phyloP scores from a whole-genome alignment of 2,113 vertebrate genomes.

The Chaetodon trifascialis region DNA sequence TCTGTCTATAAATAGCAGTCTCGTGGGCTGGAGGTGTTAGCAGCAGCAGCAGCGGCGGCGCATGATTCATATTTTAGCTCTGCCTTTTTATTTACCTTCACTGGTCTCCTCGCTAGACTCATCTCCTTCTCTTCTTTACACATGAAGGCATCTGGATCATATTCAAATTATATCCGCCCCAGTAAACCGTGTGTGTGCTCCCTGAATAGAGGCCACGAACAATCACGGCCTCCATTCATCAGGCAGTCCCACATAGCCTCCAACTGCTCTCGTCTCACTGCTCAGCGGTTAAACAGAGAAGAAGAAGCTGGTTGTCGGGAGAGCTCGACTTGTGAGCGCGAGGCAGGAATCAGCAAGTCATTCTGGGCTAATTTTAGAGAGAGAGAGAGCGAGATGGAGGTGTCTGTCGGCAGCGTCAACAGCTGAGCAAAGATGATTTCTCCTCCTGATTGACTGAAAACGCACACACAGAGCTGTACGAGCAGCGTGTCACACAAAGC shows the following conservation, averaged over 20 bases:
- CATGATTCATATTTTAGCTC: conserved; percentile 66
- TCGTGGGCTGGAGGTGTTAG: conserved; percentile 71
- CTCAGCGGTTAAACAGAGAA: background rate
- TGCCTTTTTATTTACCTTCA: conserved; percentile 50
- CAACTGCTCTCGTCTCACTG: background rate
- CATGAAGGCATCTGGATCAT: conserved; percentile 52
- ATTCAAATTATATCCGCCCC: conserved; percentile 42
- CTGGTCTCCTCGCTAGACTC: background rate
- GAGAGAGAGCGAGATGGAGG: no score
- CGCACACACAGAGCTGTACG: background rate
- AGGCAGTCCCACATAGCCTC: conserved; percentile 26
- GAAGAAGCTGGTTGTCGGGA: background rate
- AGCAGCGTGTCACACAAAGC: background rate
- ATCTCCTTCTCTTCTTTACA: background rate
- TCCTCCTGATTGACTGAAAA: background rate
- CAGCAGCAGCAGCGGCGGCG: conserved; percentile 42
- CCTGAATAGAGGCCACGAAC: conserved; percentile 42
- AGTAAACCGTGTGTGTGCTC: conserved; percentile 32
- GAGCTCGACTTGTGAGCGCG: background rate
- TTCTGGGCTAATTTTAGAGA: background rate
- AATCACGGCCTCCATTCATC: conserved; percentile 56
- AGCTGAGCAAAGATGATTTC: conserved; percentile 28
- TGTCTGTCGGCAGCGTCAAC: background rate
- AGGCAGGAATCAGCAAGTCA: background rate
- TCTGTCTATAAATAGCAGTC: conserved; percentile 72